Conservation (phyloP, 2,888 invertebrate species). For the Xylophagus ater region DNA sequence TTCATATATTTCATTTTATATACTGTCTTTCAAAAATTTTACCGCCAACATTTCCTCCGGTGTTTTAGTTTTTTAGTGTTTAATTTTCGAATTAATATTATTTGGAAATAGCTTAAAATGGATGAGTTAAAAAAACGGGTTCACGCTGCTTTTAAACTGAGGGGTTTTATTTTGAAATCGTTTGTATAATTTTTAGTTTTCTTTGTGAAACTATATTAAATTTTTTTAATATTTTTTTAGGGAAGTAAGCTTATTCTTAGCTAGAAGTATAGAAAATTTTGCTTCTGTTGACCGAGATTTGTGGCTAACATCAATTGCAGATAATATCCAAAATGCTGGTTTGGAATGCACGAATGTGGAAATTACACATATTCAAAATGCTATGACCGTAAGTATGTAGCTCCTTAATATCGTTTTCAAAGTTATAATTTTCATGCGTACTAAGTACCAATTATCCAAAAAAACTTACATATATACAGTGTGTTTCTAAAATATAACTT, state of each 20-base stretch:
- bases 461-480: too few species aligned
- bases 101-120: too few species aligned
- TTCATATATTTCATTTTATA: too few species aligned
- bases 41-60: too few species aligned
- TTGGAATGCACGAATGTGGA: conserved; percentile 61
- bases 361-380: conserved; percentile 57
- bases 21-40: too few species aligned
- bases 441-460: too few species aligned
- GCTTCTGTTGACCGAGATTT: conserved; percentile 50
- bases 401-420: too few species aligned
- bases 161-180: conserved; percentile 60
- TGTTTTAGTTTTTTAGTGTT: too few species aligned
- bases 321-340: conserved; percentile 67
- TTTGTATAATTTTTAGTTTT: conserved; percentile 13
- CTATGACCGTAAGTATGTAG: conserved; percentile 52
- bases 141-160: conserved; percentile 58
- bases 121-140: conserved; percentile 47
- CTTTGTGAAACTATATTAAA: not conserved
- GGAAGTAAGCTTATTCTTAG: conserved; percentile 61
- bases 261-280: conserved; percentile 55
- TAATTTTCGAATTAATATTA: too few species aligned
- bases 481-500: too few species aligned
- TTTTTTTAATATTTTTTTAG: conserved; percentile 32
- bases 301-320: conserved; percentile 64
- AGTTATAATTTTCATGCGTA: too few species aligned